A percentile compares a stretch with the other conserved stretches of the same genome.
phyloP scores from a whole-genome alignment of 2,113 vertebrate species.

The Poicephalus meyeri region DNA sequence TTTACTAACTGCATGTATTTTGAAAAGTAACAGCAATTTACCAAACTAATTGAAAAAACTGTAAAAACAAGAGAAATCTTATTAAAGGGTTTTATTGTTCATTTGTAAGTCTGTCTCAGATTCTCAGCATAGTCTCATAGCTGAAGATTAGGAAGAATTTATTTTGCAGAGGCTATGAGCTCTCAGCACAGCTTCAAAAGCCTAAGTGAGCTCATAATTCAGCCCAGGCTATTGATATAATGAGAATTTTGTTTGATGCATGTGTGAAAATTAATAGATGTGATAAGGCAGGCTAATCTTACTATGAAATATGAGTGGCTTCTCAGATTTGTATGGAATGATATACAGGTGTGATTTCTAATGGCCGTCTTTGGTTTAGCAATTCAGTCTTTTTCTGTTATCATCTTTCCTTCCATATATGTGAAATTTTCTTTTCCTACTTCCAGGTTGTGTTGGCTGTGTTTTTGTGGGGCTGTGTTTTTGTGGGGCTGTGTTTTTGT shows the following conservation, averaged over 20 bases:
- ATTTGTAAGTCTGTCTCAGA: not conserved
- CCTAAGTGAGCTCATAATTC: not conserved
- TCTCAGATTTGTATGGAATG: not conserved
- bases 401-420: not conserved
- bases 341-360: not conserved
- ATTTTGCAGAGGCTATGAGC: not conserved
- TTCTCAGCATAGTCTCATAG: not conserved
- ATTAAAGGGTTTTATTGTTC: not conserved
- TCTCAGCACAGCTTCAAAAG: not conserved
- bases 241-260: not conserved
- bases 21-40: not conserved
- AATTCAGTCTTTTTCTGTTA: not conserved
- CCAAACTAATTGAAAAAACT: not conserved
- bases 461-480: not conserved
- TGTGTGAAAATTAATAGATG: not conserved
- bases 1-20: not conserved
- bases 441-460: not conserved
- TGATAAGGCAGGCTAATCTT: not conserved
- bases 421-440: not conserved
- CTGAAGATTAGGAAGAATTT: not conserved
- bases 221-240: not conserved
- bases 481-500: not conserved
- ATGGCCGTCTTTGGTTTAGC: not conserved
- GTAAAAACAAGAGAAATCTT: not conserved
- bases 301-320: not conserved